Conservation (phyloP, 1,140 invertebrate species). For the Ostrea denselamellosa region DNA sequence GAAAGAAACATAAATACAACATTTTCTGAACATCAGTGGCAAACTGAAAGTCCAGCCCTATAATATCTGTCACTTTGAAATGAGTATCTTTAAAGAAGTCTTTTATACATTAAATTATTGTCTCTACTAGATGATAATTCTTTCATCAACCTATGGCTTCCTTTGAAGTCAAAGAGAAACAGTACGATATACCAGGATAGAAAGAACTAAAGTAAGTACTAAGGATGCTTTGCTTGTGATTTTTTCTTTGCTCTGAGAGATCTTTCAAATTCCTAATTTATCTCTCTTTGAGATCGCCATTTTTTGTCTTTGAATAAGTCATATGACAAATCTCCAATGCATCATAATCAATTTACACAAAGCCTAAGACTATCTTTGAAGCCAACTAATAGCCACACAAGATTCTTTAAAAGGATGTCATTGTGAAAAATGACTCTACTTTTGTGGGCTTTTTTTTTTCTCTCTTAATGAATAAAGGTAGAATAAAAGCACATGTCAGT, state of each 20-base stretch:
- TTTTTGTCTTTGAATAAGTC: conserved; percentile 39
- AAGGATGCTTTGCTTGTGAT: background rate
- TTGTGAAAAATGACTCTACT: conserved; percentile 28
- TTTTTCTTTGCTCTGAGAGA: conserved; percentile 2
- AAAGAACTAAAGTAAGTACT: background rate
- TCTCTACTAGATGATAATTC: background rate
- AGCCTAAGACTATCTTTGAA: conserved; percentile 43
- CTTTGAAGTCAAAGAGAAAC: conserved; percentile 17
- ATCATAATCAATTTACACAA: conserved; percentile 48
- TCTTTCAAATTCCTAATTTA: conserved; percentile 32
- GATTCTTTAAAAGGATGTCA: conserved; percentile 43
- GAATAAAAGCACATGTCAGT: conserved; percentile 34
- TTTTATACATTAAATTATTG: background rate
- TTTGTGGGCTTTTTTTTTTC: conserved; percentile 18
- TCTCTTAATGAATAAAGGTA: conserved; percentile 43
- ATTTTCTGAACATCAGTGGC: background rate
- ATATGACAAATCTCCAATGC: conserved; percentile 39
- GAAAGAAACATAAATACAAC: background rate
- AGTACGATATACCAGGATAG: background rate
- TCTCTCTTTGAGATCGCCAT: background rate
- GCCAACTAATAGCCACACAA: conserved; percentile 19
- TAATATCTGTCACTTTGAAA: background rate
- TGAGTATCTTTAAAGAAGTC: conserved; percentile 14
- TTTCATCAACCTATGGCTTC: background rate
- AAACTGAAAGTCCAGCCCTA: background rate